phyloP scores from a whole-genome alignment of 92 coral and sea anemone species.

The Isaurus tuberculatus region DNA sequence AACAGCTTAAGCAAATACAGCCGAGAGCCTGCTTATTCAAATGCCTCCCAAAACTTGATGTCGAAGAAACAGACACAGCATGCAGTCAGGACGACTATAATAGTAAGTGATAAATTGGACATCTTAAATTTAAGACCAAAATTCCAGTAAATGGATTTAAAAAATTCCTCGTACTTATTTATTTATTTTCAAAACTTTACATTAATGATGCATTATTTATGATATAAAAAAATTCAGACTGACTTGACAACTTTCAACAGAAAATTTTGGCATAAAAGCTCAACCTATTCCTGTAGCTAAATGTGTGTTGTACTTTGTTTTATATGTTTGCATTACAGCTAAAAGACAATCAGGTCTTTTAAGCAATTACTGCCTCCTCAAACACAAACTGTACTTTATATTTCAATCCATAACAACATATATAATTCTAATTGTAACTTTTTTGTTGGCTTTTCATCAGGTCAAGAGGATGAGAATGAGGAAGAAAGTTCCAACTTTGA shows the following conservation, averaged over 20 bases:
- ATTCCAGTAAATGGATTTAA: too few relatives aligned
- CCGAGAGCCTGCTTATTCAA: too few relatives aligned
- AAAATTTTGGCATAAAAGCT: not conserved
- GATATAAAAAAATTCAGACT: not conserved
- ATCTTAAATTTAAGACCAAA: too few relatives aligned
- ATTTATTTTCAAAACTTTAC: not conserved
- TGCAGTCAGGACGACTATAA: too few relatives aligned
- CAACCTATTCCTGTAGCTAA: not conserved
- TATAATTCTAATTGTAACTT: conserved; percentile 15
- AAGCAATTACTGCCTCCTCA: not conserved
- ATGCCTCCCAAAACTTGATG: too few relatives aligned
- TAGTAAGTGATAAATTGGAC: too few relatives aligned
- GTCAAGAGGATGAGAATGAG: too few relatives aligned
- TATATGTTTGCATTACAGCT: not conserved
- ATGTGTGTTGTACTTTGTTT: not conserved
- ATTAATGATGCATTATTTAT: not conserved
- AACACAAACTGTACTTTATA: not conserved
- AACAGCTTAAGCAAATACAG: too few relatives aligned
- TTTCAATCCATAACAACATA: conserved; percentile 22
- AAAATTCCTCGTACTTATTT: too few relatives aligned
- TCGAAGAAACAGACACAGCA: too few relatives aligned
- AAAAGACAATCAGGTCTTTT: not conserved
- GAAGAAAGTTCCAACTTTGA: too few relatives aligned
- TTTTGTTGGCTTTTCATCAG: not conserved
- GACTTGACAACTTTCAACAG: not conserved